Percentiles rank a stretch among this genome's conserved stretches.
Evolutionary conservation across 2,113 vertebrate species (phyloP).

Genomic region (Mastomys natalensis): DNA sequence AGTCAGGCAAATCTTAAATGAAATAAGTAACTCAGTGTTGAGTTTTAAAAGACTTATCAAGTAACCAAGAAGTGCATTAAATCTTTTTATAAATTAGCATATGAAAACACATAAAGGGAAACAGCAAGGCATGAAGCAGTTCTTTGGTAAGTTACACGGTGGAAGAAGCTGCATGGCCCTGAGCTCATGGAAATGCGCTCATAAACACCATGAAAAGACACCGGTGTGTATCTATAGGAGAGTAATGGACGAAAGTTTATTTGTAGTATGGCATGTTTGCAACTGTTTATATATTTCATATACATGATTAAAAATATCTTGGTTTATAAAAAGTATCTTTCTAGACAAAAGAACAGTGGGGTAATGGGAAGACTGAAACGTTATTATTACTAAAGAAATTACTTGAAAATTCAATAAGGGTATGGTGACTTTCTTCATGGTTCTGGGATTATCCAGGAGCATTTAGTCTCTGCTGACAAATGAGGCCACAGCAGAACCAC

Average conservation of each 20-base stretch:
- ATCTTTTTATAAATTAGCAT: neutral
- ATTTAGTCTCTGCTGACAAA: neutral
- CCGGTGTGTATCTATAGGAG: neutral
- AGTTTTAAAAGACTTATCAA: slow-evolving; percentile 17
- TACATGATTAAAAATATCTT: neutral
- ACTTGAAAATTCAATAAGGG: no score
- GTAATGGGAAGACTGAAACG: neutral
- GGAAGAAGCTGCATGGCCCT: neutral
- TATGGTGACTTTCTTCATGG: neutral
- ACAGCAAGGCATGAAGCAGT: neutral
- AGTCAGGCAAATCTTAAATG: no score
- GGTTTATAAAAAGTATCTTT: neutral
- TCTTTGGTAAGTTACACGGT: neutral
- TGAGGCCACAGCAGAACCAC: neutral
- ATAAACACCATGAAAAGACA: neutral
- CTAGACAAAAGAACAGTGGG: neutral
- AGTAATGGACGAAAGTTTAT: neutral
- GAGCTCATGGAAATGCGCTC: neutral
- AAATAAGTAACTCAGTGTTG: neutral
- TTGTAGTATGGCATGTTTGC: neutral
- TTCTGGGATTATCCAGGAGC: neutral
- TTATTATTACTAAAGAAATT: neutral
- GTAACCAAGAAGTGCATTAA: neutral
- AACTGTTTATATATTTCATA: neutral
- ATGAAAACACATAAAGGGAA: neutral